Base-by-base conservation (phyloP, 2,797 vertebrate species). In the Manis javanica region DNA sequence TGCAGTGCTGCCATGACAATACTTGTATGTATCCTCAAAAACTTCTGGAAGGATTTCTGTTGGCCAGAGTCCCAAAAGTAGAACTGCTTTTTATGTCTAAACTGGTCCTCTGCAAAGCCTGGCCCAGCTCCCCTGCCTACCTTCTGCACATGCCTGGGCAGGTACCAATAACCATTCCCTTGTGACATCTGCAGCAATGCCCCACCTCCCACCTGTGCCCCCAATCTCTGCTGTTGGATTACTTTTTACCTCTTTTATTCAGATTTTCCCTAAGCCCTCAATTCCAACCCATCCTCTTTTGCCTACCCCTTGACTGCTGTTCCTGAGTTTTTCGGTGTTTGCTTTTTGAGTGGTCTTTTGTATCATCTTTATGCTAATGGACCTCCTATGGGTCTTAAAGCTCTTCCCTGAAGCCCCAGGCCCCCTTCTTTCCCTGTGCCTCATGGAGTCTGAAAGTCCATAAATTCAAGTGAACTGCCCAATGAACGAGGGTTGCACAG, bases 181-280 rank as follows among this genome's bases (percentile, higher is more conserved):
- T 2, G 0, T 7, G 49, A 31, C 24, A n/a, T 14, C 7, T 26
- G 34, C 31, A 24, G 15, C 11, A 4, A 0, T 1, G 46, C 37
- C n/a, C 34, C 2, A 2, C 66, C 66, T 8, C 0, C 1, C 2
- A 10, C 39, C 63, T 74, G 34, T 0, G 4, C 37, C 78, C 68
- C 57, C 74, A 37, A 18, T 10, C 37, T 31, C 74, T 29, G 21
- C 34, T 11, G 18, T 53, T 31, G 37, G 10, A 8, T 77, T 37
- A 24, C 34, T 71, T 51, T 42, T 72, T 34, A n/a, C 31, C 24
- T 49, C 9, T 39, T n/a, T 55, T 66, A 53, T 91, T 84, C 53
- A 26, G 53, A 15, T 15, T 16, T 21, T 57, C 24, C 7, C 21
- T 42, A 12, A 26, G 3, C 3, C 14, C 16, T 49, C 34, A 3